phyloP scores from a whole-genome alignment of 2,888 invertebrate genomes.

The Heliconius cydno region DNA sequence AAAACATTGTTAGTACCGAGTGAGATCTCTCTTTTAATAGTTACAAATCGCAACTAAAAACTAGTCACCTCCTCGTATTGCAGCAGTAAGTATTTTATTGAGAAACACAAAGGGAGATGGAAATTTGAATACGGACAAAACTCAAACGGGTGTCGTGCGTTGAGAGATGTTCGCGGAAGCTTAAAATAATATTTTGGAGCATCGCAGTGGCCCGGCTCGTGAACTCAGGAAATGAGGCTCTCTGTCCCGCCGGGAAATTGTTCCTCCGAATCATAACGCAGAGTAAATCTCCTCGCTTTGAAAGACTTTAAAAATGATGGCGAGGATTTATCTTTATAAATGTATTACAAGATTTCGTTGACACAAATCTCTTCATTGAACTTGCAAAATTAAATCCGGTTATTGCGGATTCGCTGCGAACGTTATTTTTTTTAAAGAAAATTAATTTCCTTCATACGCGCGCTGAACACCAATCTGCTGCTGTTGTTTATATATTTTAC shows the following conservation, averaged over 20 bases:
- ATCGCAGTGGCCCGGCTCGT: slow-evolving; percentile 64
- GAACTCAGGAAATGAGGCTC: slow-evolving; percentile 79
- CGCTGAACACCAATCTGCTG: neutral
- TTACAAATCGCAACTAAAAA: neutral
- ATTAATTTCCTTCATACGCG: slow-evolving; percentile 44
- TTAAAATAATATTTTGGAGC: slow-evolving; percentile 79
- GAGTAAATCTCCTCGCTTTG: slow-evolving; percentile 72
- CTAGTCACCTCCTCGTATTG: slow-evolving; percentile 22
- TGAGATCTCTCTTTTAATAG: no score
- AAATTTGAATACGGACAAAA: slow-evolving; percentile 64
- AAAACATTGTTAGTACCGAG: no score
- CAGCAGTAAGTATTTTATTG: slow-evolving; percentile 28
- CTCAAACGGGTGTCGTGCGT: slow-evolving; percentile 63
- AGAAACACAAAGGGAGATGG: slow-evolving; percentile 53
- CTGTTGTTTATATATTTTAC: neutral
- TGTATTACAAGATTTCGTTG: slow-evolving; percentile 65
- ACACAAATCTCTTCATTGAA: slow-evolving; percentile 48
- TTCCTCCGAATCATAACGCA: slow-evolving; percentile 78
- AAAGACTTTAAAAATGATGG: slow-evolving; percentile 74
- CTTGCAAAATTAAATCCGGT: slow-evolving; percentile 46
- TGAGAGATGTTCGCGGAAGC: slow-evolving; percentile 75
- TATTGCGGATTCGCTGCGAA: slow-evolving; percentile 39
- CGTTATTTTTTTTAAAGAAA: slow-evolving; percentile 32
- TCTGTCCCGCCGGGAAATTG: slow-evolving; percentile 80
- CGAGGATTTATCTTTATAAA: slow-evolving; percentile 71